Conservation (phyloP, 2,113 vertebrate species). For the Monopterus albus region DNA sequence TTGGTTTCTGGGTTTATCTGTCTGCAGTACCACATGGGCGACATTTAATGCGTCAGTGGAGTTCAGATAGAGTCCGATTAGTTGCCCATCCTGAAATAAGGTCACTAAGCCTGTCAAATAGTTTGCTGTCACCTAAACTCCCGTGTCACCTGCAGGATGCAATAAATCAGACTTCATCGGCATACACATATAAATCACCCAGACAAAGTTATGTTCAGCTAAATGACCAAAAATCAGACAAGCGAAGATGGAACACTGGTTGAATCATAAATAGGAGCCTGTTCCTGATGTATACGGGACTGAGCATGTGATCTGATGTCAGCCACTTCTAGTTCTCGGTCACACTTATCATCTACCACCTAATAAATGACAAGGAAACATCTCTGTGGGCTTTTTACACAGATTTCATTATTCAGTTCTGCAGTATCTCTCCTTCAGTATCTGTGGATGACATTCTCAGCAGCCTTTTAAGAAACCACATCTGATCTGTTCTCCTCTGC, state of each 20-base stretch:
- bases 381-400: background rate
- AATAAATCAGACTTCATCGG: background rate
- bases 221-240: too few species aligned
- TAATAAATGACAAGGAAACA: background rate
- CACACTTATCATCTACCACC: background rate
- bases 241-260: too few species aligned
- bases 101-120: background rate
- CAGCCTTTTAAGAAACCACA: background rate
- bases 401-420: background rate
- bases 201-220: too few species aligned
- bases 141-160: background rate
- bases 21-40: constrained; percentile 6
- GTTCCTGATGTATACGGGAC: too few species aligned
- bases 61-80: constrained; percentile 3
- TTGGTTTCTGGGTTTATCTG: constrained; percentile 17
- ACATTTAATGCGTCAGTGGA: background rate
- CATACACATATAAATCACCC: too few species aligned
- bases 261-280: too few species aligned
- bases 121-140: background rate
- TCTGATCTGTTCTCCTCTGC: background rate
- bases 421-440: too few species aligned
- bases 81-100: background rate
- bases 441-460: background rate
- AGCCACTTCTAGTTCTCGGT: background rate
- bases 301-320: too few species aligned